Evolutionary conservation across 1,140 invertebrate genomes (phyloP).

Genomic region (Meloidogyne chitwoodi): DNA sequence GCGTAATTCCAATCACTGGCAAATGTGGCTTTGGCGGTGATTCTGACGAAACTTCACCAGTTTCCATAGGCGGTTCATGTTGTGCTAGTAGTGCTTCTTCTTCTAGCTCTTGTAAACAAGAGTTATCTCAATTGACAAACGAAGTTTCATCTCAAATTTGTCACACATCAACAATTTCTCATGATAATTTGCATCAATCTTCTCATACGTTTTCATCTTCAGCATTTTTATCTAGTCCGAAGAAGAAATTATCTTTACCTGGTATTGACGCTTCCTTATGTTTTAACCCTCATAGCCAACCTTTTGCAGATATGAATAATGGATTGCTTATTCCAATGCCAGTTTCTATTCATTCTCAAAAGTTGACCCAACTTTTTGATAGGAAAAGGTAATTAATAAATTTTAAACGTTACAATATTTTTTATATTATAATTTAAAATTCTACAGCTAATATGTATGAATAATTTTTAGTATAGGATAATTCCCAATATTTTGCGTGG

Average conservation of each 20-base stretch:
- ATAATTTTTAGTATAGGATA: no score
- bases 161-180: not conserved
- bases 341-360: not conserved
- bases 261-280: not conserved
- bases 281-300: not conserved
- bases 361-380: not conserved
- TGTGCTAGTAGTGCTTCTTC: not conserved
- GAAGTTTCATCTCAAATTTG: not conserved
- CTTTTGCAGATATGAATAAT: not conserved
- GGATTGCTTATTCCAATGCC: not conserved
- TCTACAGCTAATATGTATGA: no score
- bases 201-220: not conserved
- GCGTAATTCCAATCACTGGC: constrained; percentile 65
- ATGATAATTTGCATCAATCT: not conserved
- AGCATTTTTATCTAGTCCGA: not conserved
- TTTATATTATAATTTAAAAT: no score
- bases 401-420: no score
- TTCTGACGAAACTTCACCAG: not conserved
- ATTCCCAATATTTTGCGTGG: no score
- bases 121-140: not conserved
- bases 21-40: not conserved
- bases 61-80: not conserved
- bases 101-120: not conserved
- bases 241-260: not conserved
- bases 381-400: not conserved